Evolutionary conservation across 2,797 vertebrate species (phyloP).

Genomic region (Chromobotia macracanthus): DNA sequence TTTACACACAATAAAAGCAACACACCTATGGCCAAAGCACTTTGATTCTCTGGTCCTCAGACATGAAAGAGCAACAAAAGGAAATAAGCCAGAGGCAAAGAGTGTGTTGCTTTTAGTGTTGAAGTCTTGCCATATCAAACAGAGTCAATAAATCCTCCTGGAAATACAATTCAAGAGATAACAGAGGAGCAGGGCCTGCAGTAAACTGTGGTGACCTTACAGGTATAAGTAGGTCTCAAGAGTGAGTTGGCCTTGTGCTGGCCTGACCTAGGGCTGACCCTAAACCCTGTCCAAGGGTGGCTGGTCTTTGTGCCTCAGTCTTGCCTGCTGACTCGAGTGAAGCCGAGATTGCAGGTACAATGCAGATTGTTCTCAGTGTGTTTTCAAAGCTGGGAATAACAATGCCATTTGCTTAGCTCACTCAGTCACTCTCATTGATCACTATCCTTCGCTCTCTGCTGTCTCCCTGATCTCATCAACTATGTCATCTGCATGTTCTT

Average conservation of each 20-base stretch:
- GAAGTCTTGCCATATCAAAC: slow-evolving; percentile 28
- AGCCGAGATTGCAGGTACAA: slow-evolving; percentile 90
- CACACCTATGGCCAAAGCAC: slow-evolving; percentile 62
- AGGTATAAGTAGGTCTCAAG: slow-evolving; percentile 21
- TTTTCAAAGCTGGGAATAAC: slow-evolving; percentile 82
- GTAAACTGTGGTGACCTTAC: slow-evolving; percentile 32
- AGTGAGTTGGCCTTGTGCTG: slow-evolving; percentile 56
- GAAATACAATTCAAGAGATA: slow-evolving; percentile 39
- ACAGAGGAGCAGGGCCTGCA: slow-evolving; percentile 3
- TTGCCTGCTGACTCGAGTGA: slow-evolving; percentile 81
- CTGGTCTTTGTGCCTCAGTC: slow-evolving; percentile 78
- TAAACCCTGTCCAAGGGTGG: slow-evolving; percentile 74
- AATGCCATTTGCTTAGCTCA: slow-evolving; percentile 78
- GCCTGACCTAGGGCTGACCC: slow-evolving; percentile 80
- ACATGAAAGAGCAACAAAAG: slow-evolving; percentile 72
- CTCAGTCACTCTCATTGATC: slow-evolving; percentile 46
- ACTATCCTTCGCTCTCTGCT: slow-evolving; percentile 18
- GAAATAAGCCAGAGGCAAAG: slow-evolving; percentile 66
- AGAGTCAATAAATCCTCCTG: slow-evolving; percentile 35
- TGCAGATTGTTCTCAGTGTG: slow-evolving; percentile 86
- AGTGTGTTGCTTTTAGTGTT: slow-evolving; percentile 68
- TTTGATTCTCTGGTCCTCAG: slow-evolving; percentile 64
- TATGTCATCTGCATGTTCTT: slow-evolving; percentile 39
- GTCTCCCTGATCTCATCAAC: slow-evolving; percentile 74
- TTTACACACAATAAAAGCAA: slow-evolving; percentile 72